A percentile compares a stretch with the other conserved stretches of the same genome.
Evolutionary conservation across 2,113 vertebrate genomes (phyloP).

Genomic region (Pimephales promelas): DNA sequence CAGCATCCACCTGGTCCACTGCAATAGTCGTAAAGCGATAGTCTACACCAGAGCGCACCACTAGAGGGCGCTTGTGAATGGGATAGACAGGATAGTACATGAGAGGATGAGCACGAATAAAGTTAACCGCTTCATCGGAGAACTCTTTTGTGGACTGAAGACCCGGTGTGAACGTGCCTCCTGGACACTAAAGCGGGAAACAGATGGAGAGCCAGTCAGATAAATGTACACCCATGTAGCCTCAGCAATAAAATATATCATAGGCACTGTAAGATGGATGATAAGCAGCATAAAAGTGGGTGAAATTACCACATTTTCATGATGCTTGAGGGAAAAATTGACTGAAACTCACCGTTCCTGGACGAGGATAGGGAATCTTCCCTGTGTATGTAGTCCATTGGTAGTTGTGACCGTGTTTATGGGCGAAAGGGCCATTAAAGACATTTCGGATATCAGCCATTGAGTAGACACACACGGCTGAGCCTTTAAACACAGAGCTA

Average conservation of each 20-base stretch:
- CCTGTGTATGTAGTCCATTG: conserved; percentile 84
- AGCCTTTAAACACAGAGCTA: conserved; percentile 85
- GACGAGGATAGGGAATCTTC: conserved; percentile 84
- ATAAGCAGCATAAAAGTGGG: not conserved
- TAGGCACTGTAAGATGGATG: not conserved
- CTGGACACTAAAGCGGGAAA: conserved; percentile 75
- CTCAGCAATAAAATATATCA: not conserved
- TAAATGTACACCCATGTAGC: not conserved
- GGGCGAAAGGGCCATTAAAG: conserved; percentile 85
- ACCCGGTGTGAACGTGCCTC: conserved; percentile 82
- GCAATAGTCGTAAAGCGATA: conserved; percentile 82
- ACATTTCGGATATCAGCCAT: conserved; percentile 85
- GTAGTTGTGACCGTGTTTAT: conserved; percentile 85
- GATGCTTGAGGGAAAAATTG: not conserved
- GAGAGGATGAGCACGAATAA: conserved; percentile 81
- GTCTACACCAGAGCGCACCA: conserved; percentile 80
- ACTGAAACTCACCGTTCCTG: conserved; percentile 77
- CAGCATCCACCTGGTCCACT: conserved; percentile 83
- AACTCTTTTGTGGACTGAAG: conserved; percentile 81
- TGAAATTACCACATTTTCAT: not conserved
- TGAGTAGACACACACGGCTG: conserved; percentile 83
- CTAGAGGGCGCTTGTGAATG: conserved; percentile 80
- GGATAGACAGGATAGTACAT: conserved; percentile 85
- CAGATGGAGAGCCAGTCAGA: not conserved
- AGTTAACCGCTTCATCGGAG: conserved; percentile 83